Evolutionary conservation across 2,888 invertebrate genomes (phyloP).

Genomic region (Periphyllus acericola): DNA sequence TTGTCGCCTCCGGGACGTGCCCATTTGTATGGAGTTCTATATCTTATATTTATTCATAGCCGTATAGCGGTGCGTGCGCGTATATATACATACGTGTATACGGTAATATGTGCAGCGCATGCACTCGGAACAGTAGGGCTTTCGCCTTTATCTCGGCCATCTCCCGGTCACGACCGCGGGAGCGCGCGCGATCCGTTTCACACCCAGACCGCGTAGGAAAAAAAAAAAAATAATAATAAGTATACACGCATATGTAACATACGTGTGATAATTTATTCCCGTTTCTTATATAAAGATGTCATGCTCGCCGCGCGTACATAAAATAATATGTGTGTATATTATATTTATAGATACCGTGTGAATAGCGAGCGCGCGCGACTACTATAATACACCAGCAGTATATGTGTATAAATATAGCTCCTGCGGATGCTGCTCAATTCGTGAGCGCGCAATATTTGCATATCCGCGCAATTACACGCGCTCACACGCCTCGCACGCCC

Average conservation of each 20-base stretch:
- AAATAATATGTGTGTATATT: background rate
- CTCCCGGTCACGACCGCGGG: constrained; percentile 57
- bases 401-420: too few species aligned
- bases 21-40: constrained; percentile 24
- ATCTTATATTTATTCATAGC: constrained; percentile 50
- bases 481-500: background rate
- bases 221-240: constrained; percentile 38
- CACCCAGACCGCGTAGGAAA: constrained; percentile 43
- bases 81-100: background rate
- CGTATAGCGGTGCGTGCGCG: background rate
- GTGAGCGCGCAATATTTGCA: constrained; percentile 38
- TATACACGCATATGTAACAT: background rate
- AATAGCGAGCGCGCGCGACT: constrained; percentile 14
- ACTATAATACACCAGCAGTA: background rate
- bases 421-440: constrained; percentile 35
- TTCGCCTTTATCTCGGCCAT: constrained; percentile 54
- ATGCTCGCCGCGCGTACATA: background rate
- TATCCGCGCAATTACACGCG: constrained; percentile 50
- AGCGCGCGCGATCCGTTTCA: constrained; percentile 52
- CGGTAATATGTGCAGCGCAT: background rate
- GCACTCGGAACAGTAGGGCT: constrained; percentile 53
- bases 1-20: constrained; percentile 56
- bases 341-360: background rate
- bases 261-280: constrained; percentile 49
- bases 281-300: constrained; percentile 51